Evolutionary conservation across 2,113 vertebrate species (phyloP).

Genomic region (Chlamydotis undulata): DNA sequence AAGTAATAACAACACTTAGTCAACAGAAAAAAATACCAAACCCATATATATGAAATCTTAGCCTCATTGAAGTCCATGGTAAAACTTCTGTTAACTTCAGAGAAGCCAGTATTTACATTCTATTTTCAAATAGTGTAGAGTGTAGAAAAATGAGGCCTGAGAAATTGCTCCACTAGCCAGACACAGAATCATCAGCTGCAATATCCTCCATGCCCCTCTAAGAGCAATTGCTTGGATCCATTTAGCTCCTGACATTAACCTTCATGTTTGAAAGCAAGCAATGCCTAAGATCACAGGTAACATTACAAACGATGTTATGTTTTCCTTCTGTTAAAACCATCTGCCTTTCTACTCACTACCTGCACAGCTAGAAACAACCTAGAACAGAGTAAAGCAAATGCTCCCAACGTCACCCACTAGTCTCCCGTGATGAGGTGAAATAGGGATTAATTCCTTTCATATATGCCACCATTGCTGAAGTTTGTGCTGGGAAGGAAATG

Average conservation of each 20-base stretch:
- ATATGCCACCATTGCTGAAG: neutral
- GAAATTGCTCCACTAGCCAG: neutral
- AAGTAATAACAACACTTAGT: neutral
- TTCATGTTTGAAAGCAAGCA: neutral
- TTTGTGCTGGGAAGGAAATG: neutral
- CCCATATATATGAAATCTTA: neutral
- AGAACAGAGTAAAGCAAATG: neutral
- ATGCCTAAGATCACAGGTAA: neutral
- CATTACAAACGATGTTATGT: neutral
- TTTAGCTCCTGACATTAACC: neutral
- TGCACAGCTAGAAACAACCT: neutral
- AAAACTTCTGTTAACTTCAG: neutral
- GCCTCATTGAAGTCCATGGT: accelerated
- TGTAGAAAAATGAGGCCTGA: neutral
- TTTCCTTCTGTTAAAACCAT: neutral
- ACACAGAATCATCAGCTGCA: neutral
- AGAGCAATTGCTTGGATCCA: neutral
- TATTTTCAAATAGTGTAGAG: neutral
- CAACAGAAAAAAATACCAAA: neutral
- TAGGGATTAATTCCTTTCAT: neutral
- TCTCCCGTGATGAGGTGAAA: neutral
- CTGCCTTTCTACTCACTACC: neutral
- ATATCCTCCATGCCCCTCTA: neutral
- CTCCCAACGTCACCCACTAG: neutral
- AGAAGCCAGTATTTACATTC: neutral